These are phyloP conservation scores for Notodonta ziczac DNA, from an alignment of 2,888 invertebrate genomes.

Conservation along the genomic window DNA sequence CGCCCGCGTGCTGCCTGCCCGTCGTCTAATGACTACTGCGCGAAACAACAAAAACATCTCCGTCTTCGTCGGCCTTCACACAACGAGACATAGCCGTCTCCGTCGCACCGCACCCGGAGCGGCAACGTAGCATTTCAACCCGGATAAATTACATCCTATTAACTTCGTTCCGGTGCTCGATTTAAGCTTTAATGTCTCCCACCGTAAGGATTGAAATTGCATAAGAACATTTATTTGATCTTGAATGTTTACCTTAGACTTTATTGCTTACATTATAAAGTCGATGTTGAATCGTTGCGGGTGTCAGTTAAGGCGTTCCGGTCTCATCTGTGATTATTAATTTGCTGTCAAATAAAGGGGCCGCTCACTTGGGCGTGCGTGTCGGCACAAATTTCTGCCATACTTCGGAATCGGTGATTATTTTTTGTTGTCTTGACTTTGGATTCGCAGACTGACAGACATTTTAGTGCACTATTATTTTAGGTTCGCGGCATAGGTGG, in stretches of 20 bases:
- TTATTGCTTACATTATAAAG: slow-evolving; percentile 71
- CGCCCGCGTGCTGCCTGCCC: slow-evolving; percentile 61
- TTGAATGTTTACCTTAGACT: slow-evolving; percentile 71
- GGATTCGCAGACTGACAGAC: slow-evolving; percentile 78
- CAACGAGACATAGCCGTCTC: slow-evolving; percentile 49
- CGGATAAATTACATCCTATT: slow-evolving; percentile 84
- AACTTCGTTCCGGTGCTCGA: slow-evolving; percentile 78
- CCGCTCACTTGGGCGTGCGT: slow-evolving; percentile 84
- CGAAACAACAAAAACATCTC: slow-evolving; percentile 69
- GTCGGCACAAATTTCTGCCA: slow-evolving; percentile 83
- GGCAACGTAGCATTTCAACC: slow-evolving; percentile 79
- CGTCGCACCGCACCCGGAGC: slow-evolving; percentile 70
- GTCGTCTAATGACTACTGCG: slow-evolving; percentile 69
- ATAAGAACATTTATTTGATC: slow-evolving; percentile 61
- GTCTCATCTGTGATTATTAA: slow-evolving; percentile 76
- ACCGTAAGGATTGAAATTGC: slow-evolving; percentile 80
- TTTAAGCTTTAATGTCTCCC: slow-evolving; percentile 78
- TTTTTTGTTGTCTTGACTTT: slow-evolving; percentile 77
- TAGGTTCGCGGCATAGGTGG: slow-evolving; percentile 57
- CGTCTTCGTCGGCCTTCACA: slow-evolving; percentile 52
- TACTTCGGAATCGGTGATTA: slow-evolving; percentile 82
- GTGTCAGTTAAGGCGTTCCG: slow-evolving; percentile 70
- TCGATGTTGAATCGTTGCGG: slow-evolving; percentile 63
- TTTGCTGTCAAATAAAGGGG: slow-evolving; percentile 85
- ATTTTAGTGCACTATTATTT: slow-evolving; percentile 71